Conservation (phyloP, 1,140 invertebrate genomes). For the Diploscapter pachys region DNA sequence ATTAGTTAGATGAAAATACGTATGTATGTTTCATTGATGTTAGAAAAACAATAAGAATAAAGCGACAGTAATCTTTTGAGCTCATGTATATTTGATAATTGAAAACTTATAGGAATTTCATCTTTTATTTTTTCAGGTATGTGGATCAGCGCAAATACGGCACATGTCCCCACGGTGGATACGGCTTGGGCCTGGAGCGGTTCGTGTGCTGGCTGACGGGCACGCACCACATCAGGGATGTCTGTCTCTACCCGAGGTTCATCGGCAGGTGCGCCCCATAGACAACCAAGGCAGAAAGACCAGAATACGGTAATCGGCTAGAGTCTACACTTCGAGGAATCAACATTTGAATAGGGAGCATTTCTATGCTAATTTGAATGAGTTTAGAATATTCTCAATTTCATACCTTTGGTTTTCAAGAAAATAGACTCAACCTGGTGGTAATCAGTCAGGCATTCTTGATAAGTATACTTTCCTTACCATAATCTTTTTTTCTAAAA, state of each 20-base stretch:
- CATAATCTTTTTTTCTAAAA: no score
- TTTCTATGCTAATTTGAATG: no score
- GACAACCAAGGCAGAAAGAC: slow-evolving; percentile 14
- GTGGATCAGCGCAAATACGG: slow-evolving; percentile 92
- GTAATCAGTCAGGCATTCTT: no score
- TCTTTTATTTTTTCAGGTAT: slow-evolving; percentile 64
- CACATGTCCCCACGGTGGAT: slow-evolving; percentile 90
- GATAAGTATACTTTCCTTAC: no score
- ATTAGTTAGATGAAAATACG: not conserved
- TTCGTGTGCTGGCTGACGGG: slow-evolving; percentile 94
- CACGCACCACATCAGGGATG: slow-evolving; percentile 92
- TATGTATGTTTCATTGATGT: not conserved
- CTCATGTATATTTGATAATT: not conserved
- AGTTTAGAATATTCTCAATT: no score
- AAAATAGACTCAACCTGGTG: no score
- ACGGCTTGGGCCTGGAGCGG: slow-evolving; percentile 91
- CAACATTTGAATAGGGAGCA: no score
- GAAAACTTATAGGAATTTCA: not conserved
- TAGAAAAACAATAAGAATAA: not conserved
- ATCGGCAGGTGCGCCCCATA: slow-evolving; percentile 85
- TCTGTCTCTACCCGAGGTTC: slow-evolving; percentile 91
- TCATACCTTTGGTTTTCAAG: no score
- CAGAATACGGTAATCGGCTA: no score
- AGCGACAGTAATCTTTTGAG: not conserved
- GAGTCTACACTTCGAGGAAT: no score